Conservation (phyloP, 2,888 invertebrate genomes). For the Rhingia rostrata region DNA sequence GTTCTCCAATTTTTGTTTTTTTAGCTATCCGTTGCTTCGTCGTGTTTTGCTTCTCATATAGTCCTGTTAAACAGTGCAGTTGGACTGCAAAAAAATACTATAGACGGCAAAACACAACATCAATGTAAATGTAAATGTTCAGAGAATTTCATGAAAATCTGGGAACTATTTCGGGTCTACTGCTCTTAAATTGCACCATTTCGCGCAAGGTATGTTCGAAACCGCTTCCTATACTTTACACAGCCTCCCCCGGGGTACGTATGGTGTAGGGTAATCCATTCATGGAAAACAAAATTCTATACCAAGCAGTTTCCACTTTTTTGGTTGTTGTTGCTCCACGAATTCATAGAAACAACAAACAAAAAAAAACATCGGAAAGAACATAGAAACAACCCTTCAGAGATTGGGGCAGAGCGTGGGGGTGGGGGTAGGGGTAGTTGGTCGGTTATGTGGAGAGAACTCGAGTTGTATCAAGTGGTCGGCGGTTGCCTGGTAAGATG, state of each 20-base stretch:
- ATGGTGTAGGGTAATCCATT: conserved; percentile 53
- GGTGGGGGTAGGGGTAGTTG: neutral
- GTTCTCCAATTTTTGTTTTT: conserved; percentile 34
- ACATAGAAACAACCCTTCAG: conserved; percentile 66
- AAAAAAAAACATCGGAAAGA: conserved; percentile 40
- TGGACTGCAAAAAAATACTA: conserved; percentile 18
- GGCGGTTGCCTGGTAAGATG: conserved; percentile 21
- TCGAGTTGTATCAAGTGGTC: conserved; percentile 40
- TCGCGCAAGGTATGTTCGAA: conserved; percentile 47
- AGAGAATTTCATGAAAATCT: conserved; percentile 54
- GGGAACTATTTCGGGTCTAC: conserved; percentile 59
- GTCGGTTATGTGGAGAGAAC: conserved; percentile 9
- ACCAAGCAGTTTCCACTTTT: conserved; percentile 35
- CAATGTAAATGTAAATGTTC: conserved; percentile 60
- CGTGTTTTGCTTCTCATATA: conserved; percentile 10
- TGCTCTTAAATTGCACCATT: conserved; percentile 58
- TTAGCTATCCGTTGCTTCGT: conserved; percentile 2
- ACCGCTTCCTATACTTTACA: conserved; percentile 18
- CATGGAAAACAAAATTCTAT: conserved; percentile 67
- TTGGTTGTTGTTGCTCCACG: neutral
- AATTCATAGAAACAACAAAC: conserved; percentile 28
- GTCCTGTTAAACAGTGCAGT: conserved; percentile 45
- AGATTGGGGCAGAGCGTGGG: neutral
- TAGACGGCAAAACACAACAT: conserved; percentile 41
- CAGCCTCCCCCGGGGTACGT: neutral